A percentile compares a stretch with the other conserved stretches of the same genome.
phyloP scores from a whole-genome alignment of 2,797 vertebrate genomes.

The Mormyrops attenuatus region DNA sequence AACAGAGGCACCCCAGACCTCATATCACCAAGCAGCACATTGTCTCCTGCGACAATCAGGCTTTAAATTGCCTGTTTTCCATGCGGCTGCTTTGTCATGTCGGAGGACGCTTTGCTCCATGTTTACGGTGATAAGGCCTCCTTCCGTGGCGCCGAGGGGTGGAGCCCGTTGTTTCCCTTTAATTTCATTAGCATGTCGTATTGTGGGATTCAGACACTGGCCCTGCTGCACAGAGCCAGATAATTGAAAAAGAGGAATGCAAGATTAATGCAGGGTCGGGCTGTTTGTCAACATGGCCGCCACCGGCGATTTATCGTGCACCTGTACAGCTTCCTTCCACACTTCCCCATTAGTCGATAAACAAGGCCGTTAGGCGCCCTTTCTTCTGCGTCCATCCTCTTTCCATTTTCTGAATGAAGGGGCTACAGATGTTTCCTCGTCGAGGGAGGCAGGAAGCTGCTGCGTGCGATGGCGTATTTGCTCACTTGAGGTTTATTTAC shows the following conservation, averaged over 20 bases:
- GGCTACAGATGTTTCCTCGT: neutral
- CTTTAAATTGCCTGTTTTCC: neutral
- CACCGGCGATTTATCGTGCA: neutral
- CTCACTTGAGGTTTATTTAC: neutral
- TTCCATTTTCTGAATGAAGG: neutral
- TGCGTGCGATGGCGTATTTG: neutral
- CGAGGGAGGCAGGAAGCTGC: too few relatives aligned
- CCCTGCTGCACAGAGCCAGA: neutral
- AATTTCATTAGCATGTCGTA: slow-evolving; percentile 9
- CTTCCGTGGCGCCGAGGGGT: neutral
- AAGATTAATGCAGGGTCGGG: neutral
- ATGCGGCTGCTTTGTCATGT: neutral
- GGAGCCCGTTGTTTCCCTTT: neutral
- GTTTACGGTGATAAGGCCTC: neutral
- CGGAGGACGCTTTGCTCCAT: neutral
- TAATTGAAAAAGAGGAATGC: slow-evolving; percentile 1
- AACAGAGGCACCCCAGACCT: neutral
- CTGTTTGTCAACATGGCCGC: neutral
- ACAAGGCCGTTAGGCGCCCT: neutral
- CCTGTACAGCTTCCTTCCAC: neutral
- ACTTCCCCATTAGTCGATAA: neutral
- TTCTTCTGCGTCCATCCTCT: neutral
- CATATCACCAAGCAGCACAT: neutral
- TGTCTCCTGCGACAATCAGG: neutral
- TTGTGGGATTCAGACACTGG: neutral